Conservation (phyloP, 2,888 invertebrate species). For the Acrobasis suavella region DNA sequence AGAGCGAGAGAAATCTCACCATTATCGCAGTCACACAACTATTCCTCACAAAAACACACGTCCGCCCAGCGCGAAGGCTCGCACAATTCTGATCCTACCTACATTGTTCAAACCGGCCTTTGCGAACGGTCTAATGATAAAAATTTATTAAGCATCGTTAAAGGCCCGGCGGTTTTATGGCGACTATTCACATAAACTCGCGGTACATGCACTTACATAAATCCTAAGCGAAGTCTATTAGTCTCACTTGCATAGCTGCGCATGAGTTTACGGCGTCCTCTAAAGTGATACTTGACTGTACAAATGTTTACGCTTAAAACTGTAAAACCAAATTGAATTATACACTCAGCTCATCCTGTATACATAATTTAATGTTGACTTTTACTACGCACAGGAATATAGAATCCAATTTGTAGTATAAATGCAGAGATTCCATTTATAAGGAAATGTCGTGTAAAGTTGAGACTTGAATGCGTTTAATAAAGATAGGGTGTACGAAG, state of each 20-base stretch:
- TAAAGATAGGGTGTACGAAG: slow-evolving; percentile 1
- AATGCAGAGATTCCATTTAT: slow-evolving; percentile 28
- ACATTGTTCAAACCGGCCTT: slow-evolving; percentile 41
- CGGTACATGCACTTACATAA: slow-evolving; percentile 65
- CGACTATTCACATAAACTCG: slow-evolving; percentile 66
- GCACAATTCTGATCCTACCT: slow-evolving; percentile 40
- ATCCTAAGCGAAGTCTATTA: slow-evolving; percentile 73
- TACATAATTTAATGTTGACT: slow-evolving; percentile 42
- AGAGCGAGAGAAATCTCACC: not conserved
- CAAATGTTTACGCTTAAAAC: slow-evolving; percentile 52
- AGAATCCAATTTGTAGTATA: slow-evolving; percentile 38
- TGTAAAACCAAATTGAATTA: slow-evolving; percentile 56
- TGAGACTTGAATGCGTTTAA: slow-evolving; percentile 3
- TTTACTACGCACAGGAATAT: slow-evolving; percentile 37
- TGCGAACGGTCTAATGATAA: slow-evolving; percentile 66
- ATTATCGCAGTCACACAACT: not conserved
- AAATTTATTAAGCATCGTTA: slow-evolving; percentile 75
- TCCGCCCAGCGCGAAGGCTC: slow-evolving; percentile 38
- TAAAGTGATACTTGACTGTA: slow-evolving; percentile 51
- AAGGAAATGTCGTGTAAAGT: slow-evolving; percentile 15
- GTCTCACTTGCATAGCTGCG: slow-evolving; percentile 78
- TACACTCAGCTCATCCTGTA: slow-evolving; percentile 41
- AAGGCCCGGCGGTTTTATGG: slow-evolving; percentile 66
- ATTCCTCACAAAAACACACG: slow-evolving; percentile 29
- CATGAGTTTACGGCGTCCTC: slow-evolving; percentile 46